A percentile compares a stretch with the other conserved stretches of the same genome.
Evolutionary conservation across 2,888 invertebrate genomes (phyloP).

Genomic region (Brachyptera putata): DNA sequence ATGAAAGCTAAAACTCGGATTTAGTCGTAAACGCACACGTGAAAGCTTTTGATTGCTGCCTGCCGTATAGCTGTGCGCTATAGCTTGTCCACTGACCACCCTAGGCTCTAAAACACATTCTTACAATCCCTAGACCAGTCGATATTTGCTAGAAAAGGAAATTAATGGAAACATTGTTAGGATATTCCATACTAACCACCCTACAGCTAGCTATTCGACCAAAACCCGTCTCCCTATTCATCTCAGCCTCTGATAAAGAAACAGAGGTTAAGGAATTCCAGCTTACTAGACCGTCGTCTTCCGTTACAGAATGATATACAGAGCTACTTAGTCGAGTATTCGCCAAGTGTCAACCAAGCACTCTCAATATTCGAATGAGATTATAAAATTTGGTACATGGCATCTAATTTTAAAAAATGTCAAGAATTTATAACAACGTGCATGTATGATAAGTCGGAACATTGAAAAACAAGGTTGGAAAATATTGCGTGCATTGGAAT

Average conservation of each 20-base stretch:
- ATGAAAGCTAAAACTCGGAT: too few relatives aligned
- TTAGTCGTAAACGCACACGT: too few relatives aligned
- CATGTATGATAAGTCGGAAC: neutral
- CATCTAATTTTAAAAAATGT: neutral
- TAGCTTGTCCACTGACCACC: too few relatives aligned
- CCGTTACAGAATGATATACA: neutral
- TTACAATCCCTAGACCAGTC: too few relatives aligned
- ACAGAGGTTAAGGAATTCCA: neutral
- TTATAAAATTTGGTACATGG: neutral
- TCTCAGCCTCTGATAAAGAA: neutral
- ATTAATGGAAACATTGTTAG: neutral
- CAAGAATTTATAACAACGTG: neutral
- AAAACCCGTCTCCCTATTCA: neutral
- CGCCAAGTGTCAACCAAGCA: neutral
- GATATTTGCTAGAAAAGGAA: neutral
- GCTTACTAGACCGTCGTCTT: neutral
- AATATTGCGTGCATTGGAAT: too few relatives aligned
- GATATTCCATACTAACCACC: neutral
- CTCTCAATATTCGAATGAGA: neutral
- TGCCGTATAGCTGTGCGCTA: too few relatives aligned
- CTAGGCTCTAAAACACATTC: too few relatives aligned
- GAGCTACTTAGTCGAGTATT: too few relatives aligned
- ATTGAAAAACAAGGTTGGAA: neutral
- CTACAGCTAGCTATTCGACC: neutral
- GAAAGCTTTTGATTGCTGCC: too few relatives aligned